Evolutionary conservation across 2,888 invertebrate species (phyloP), one percentile per base, ranked within the genome.

Genomic region (Creontiades dilutus): DNA sequence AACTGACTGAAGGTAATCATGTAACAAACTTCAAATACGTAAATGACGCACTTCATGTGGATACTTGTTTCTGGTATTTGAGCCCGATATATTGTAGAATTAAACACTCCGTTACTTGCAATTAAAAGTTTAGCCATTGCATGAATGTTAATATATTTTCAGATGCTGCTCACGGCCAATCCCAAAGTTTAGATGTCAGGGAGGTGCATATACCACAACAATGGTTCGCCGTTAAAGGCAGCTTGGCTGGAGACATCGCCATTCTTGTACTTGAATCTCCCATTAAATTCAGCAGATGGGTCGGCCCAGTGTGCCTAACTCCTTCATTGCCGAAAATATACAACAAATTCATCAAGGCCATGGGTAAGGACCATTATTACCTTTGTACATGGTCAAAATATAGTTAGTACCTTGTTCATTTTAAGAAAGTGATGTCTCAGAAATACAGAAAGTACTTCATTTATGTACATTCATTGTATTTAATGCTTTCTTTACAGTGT

Each of bases 291-390:
- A 89, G 80, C 89, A 80, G 61, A 57, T 81, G 28, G 61, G 89
- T 89, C 89, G 61, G 89, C 16, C 89, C 89, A 14, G 81, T 89
- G 7, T 89, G 89, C 68, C 61, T 89, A 12, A 80, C 81, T 11
- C 80, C 80, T n/a, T 61, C 47, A 0, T 27, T 48, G 12, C 78
- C 80, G 16, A 19, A 13, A 5, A 52, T 89, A 0, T 27, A 19
- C 61, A 55, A 89, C 81, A 89, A 89, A 57, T 89, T 46, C 46
- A 75, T 86, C 75, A 86, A 75, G 28, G 86, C 86, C 0, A 86
- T 86, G 37, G 86, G 86, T 86, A 48, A 68, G 75, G 27, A 85
- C 9, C n/a, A n/a, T n/a, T n/a, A 13, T 48, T 11, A 48, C 48
- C 48, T 23, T 28, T 48, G n/a, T n/a, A n/a, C n/a, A 11, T 27